Evolutionary conservation across 2,113 vertebrate species (phyloP).

Genomic region (Psilopsiagon aurifrons): DNA sequence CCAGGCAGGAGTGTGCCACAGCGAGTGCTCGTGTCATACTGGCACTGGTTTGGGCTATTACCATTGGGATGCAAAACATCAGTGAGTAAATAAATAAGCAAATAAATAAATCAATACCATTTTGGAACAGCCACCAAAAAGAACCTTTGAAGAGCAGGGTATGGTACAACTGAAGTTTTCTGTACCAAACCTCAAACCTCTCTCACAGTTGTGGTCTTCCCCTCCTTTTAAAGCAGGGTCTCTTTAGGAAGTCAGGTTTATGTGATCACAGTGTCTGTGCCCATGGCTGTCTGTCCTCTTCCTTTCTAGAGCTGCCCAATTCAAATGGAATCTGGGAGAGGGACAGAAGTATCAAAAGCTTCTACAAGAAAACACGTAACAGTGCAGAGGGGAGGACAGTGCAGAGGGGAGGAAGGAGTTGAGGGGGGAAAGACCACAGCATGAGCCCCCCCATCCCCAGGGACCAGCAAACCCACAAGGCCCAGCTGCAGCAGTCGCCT

Average conservation of each 20-base stretch:
- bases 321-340: neutral
- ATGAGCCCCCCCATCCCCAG: neutral
- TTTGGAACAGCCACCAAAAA: neutral
- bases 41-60: neutral
- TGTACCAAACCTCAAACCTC: neutral
- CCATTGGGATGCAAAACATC: neutral
- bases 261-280: constrained; percentile 49
- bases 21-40: accelerated
- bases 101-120: constrained; percentile 2
- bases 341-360: neutral
- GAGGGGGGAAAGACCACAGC: constrained; percentile 1
- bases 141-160: neutral
- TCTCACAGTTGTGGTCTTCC: neutral
- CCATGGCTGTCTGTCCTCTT: neutral
- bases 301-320: neutral
- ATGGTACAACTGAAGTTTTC: neutral
- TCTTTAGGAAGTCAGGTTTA: neutral
- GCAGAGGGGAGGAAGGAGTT: neutral
- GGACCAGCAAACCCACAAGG: neutral
- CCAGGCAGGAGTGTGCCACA: neutral
- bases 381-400: neutral
- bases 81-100: constrained; percentile 18
- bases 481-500: neutral
- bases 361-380: neutral
- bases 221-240: neutral